Base-by-base conservation (phyloP, 2,113 vertebrate genomes). In the Acanthisitta chloris region DNA sequence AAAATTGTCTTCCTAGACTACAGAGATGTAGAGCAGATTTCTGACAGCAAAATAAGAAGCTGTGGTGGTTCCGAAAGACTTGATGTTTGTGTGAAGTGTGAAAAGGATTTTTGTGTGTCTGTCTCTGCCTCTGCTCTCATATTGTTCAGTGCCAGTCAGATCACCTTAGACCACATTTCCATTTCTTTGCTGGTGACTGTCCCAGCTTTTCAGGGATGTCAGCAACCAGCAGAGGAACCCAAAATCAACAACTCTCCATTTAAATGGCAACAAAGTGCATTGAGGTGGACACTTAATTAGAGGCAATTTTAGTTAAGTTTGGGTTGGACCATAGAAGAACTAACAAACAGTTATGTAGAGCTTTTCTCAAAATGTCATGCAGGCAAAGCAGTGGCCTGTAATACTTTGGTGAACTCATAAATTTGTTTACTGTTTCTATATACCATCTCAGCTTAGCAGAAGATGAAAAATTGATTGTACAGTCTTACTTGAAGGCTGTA, bases 281-380 rank as follows among this genome's bases (percentile, higher is more conserved):
- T 51, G 66, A 61, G 40, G 17, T 76, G n/a, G 25, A 33, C 15
- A 38, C 18, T 43, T 42, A 8, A 7, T 38, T 45, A 4, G 3
- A 61, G 24, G 21, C 33, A 8, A 49, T 52, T 58, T 65, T 43
- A 45, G 15, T 29, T 69, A 12, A n/a, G 34, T 18, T 92, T 57
- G 83, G n/a, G 2, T 4, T 57, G 49, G 25, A 8, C 20, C 20
- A 6, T 2, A 7, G 76, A 40, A 77, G 45, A 34, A 46, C 13
- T 14, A 49, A 1, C 0, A 0, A 11, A 5, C 3, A 9, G 10
- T 61, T 83, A 72, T 55, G n/a, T 18, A 8, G 26, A 57, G 9
- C 15, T 92, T 51, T 61, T 57, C 40, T 52, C 52, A 2, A 49
- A 54, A 57, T 28, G 8, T 9, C 17, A 3, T 0, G 0, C 23